These are phyloP conservation scores for Aleiodes alternator DNA, from an alignment of 2,888 invertebrate species.

Conservation along the genomic window DNA sequence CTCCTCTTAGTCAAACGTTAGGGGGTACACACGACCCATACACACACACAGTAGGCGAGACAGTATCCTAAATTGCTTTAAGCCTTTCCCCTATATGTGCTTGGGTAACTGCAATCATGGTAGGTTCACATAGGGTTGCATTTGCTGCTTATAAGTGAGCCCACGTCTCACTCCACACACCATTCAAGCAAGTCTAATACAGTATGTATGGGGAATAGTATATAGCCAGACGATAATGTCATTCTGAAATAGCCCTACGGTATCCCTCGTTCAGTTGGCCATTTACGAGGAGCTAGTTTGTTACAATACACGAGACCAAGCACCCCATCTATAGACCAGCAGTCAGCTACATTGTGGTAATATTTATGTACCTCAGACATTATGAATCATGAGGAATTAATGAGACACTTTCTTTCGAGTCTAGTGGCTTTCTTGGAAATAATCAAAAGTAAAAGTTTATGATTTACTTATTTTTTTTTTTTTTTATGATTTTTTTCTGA, in stretches of 20 bases:
- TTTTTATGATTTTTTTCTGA: too few relatives aligned
- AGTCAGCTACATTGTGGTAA: background rate
- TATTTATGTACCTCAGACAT: constrained; percentile 7
- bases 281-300: constrained; percentile 48
- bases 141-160: constrained; percentile 51
- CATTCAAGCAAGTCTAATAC: constrained; percentile 11
- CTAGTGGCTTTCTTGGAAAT: constrained; percentile 16
- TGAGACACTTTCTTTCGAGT: too few relatives aligned
- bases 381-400: constrained; percentile 21
- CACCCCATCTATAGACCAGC: background rate
- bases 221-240: constrained; percentile 59
- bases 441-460: background rate
- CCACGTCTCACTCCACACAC: constrained; percentile 22
- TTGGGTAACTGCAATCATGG: constrained; percentile 54
- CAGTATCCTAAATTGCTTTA: constrained; percentile 64
- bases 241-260: constrained; percentile 55
- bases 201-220: constrained; percentile 15
- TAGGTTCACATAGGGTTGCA: constrained; percentile 60
- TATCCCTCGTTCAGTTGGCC: constrained; percentile 45
- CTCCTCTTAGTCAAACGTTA: constrained; percentile 60
- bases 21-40: constrained; percentile 44
- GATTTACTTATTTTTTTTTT: constrained; percentile 18
- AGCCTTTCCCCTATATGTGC: constrained; percentile 46
- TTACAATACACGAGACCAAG: background rate
- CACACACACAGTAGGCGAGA: constrained; percentile 34